Evolutionary conservation across 1,140 invertebrate species (phyloP).

Genomic region (Sitobion miscanthi): DNA sequence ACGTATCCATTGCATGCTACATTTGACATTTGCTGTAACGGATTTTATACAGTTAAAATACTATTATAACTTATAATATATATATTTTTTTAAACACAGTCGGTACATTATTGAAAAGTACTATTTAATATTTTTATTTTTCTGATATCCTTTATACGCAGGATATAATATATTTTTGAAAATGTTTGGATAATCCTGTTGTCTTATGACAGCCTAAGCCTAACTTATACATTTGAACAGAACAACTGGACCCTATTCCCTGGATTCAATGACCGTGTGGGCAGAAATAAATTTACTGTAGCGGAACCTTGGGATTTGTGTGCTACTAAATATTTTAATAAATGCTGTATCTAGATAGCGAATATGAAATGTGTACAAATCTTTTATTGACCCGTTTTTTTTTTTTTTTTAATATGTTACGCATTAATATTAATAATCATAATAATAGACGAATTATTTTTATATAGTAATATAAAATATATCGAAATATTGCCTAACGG

Average conservation of each 20-base stretch:
- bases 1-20: neutral
- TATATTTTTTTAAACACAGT: neutral
- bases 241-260: neutral
- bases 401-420: conserved; percentile 41
- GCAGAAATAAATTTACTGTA: conserved; percentile 55
- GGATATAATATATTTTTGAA: neutral
- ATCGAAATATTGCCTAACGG: conserved; percentile 40
- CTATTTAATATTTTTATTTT: neutral
- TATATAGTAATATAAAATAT: conserved; percentile 54
- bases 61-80: neutral
- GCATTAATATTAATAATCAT: conserved; percentile 44
- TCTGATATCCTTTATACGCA: neutral
- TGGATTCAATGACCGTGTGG: neutral
- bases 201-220: neutral
- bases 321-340: conserved; percentile 45
- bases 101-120: neutral
- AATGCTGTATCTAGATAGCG: conserved; percentile 44
- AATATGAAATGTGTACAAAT: conserved; percentile 50
- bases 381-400: neutral
- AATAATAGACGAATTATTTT: conserved; percentile 47
- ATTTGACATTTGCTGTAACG: neutral
- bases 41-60: neutral
- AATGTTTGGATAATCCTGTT: neutral
- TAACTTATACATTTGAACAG: conserved; percentile 29
- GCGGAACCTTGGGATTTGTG: conserved; percentile 53